phyloP scores from a whole-genome alignment of 2,113 vertebrate genomes.

The Quiscalus mexicanus region DNA sequence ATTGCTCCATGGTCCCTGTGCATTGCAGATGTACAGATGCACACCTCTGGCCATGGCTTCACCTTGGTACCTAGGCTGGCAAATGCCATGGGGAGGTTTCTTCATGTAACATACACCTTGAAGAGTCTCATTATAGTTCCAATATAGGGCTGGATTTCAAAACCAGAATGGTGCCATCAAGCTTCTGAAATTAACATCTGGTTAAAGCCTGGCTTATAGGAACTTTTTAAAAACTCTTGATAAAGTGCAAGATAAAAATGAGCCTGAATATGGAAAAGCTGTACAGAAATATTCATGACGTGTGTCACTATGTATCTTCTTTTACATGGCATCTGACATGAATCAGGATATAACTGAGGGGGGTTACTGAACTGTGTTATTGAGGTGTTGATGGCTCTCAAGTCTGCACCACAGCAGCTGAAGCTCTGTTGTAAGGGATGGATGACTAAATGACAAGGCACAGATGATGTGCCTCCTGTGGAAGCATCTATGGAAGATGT shows the following conservation, averaged over 20 bases:
- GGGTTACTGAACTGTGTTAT: not conserved
- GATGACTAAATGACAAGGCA: not conserved
- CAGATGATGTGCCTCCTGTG: not conserved
- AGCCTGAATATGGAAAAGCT: not conserved
- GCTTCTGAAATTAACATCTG: constrained; percentile 19
- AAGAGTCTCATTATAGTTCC: not conserved
- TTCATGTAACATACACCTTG: not conserved
- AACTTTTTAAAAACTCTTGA: not conserved
- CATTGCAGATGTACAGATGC: not conserved
- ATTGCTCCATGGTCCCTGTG: not conserved
- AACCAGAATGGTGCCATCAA: not conserved
- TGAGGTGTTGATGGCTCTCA: not conserved
- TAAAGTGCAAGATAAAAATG: not conserved
- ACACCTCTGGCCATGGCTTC: not conserved
- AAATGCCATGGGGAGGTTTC: not conserved
- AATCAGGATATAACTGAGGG: not conserved
- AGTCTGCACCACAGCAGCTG: not conserved
- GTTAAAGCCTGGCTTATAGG: not conserved
- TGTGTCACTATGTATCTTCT: not conserved
- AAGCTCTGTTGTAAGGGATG: not conserved
- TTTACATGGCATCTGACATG: not conserved
- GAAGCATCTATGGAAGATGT: not conserved
- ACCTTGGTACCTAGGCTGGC: not conserved
- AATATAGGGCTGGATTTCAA: not conserved
- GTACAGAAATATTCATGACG: not conserved